Conservation (phyloP, 2,113 vertebrate genomes). For the Eudyptes chrysolophus region DNA sequence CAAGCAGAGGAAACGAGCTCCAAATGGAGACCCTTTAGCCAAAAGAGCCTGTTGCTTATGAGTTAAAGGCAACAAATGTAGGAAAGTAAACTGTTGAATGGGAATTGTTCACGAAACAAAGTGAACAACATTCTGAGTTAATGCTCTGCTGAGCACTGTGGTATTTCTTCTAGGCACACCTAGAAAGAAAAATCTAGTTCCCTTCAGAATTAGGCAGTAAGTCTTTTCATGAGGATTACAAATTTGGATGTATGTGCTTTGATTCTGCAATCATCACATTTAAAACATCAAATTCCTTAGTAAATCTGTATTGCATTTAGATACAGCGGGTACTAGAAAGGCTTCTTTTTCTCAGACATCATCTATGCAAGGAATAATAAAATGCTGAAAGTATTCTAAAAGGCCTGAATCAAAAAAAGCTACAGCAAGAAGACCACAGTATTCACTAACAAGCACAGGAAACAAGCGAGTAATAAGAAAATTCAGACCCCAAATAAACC, state of each 20-base stretch:
- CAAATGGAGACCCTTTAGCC: background rate
- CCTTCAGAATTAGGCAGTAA: background rate
- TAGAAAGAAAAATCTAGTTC: background rate
- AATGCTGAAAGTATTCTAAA: background rate
- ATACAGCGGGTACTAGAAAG: background rate
- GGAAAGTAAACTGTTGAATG: background rate
- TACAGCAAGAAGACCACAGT: background rate
- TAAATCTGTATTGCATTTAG: background rate
- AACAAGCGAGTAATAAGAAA: background rate
- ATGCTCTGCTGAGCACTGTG: background rate
- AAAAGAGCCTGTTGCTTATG: background rate
- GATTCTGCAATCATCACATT: background rate
- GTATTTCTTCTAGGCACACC: background rate
- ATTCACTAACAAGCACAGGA: background rate
- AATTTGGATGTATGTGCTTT: background rate
- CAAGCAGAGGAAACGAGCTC: background rate
- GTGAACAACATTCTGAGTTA: background rate
- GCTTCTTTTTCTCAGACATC: background rate
- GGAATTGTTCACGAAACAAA: background rate
- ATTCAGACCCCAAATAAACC: background rate
- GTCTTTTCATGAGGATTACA: background rate
- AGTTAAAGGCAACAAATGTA: background rate
- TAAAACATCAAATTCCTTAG: background rate
- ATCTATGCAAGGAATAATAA: background rate
- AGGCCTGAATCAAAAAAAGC: background rate